Conservation (phyloP, 2,113 vertebrate genomes). For the Eublepharis macularius region DNA sequence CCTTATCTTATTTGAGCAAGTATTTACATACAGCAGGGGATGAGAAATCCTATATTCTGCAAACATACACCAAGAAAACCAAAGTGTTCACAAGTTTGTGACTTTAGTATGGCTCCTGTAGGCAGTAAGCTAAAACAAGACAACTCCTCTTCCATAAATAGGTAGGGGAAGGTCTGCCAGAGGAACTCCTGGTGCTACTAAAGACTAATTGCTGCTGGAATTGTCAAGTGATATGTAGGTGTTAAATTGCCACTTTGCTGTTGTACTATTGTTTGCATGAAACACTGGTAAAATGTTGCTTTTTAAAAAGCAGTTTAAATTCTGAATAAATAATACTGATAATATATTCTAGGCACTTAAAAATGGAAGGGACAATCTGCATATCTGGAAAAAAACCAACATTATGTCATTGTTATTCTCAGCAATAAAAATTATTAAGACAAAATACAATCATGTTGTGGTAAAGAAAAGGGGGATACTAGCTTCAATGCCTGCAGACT, state of each 20-base stretch:
- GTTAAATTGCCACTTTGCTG: slow-evolving; percentile 4
- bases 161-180: not conserved
- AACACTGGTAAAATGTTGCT: not conserved
- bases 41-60: not conserved
- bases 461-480: not conserved
- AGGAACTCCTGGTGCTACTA: not conserved
- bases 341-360: not conserved
- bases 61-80: not conserved
- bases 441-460: too few relatives aligned
- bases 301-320: not conserved
- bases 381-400: not conserved
- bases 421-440: too few relatives aligned
- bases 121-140: not conserved
- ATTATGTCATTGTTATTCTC: not conserved
- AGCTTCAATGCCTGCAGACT: not conserved
- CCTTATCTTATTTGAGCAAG: not conserved
- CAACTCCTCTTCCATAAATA: not conserved
- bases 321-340: not conserved
- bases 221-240: not conserved
- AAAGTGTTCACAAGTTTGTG: not conserved
- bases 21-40: not conserved
- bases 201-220: not conserved
- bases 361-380: not conserved
- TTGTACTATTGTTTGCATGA: not conserved
- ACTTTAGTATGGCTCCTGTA: not conserved